phyloP scores from a whole-genome alignment of 2,888 invertebrate genomes.

The Drosophila quinaria region DNA sequence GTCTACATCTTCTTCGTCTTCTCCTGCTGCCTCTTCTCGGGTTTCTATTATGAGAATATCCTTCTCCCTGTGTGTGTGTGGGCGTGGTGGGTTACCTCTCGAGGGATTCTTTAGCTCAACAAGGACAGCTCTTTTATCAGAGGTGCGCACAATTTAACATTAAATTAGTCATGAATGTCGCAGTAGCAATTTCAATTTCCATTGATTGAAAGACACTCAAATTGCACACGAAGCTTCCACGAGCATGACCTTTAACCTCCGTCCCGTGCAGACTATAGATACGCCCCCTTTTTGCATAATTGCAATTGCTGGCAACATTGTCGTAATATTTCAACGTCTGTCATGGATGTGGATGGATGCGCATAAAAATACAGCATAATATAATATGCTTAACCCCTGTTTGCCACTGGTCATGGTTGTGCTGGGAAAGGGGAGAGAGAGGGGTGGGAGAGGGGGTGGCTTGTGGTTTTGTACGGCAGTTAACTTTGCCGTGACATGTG shows the following conservation, averaged over 20 bases:
- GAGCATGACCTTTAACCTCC: constrained; percentile 41
- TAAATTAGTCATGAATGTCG: constrained; percentile 65
- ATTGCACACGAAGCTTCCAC: constrained; percentile 5
- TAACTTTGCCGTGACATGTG: constrained; percentile 79
- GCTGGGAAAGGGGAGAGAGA: not conserved
- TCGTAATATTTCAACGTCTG: constrained; percentile 52
- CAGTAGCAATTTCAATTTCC: constrained; percentile 63
- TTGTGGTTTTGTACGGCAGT: constrained; percentile 58
- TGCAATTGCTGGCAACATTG: constrained; percentile 46
- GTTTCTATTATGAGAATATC: constrained; percentile 44
- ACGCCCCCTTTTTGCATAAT: constrained; percentile 63
- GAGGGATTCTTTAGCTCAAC: constrained; percentile 15
- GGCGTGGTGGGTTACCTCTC: constrained; percentile 8
- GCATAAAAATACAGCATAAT: constrained; percentile 63
- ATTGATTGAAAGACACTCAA: constrained; percentile 55
- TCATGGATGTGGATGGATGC: constrained; percentile 50
- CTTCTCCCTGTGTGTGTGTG: constrained; percentile 2
- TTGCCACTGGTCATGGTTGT: constrained; percentile 19
- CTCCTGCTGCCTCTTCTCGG: constrained; percentile 30
- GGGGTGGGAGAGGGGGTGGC: constrained; percentile 4
- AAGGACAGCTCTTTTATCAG: constrained; percentile 17
- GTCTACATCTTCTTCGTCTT: constrained; percentile 42
- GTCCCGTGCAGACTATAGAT: not conserved
- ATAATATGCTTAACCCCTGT: constrained; percentile 59
- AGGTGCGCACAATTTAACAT: constrained; percentile 68